phyloP scores from a whole-genome alignment of 2,113 vertebrate genomes.

The Elephas maximus region DNA sequence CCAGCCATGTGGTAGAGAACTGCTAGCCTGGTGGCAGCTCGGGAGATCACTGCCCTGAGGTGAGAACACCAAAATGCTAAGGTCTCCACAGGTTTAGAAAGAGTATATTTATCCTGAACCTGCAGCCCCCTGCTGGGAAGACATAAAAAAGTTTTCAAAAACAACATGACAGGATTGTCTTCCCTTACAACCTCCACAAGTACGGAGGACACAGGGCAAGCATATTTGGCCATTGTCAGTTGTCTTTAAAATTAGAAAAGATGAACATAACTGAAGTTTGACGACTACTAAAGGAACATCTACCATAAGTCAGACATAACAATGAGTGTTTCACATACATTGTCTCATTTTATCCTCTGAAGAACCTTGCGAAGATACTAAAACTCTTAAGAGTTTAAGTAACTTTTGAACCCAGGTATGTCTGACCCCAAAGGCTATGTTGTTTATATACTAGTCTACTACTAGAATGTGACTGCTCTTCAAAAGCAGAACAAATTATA shows the following conservation, averaged over 20 bases:
- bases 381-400: not conserved
- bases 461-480: not conserved
- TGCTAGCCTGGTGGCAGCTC: not conserved
- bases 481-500: not conserved
- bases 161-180: not conserved
- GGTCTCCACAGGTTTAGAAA: not conserved
- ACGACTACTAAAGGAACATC: not conserved
- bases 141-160: constrained; percentile 3
- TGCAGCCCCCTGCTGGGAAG: constrained; percentile 6
- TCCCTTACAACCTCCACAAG: not conserved
- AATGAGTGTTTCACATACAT: not conserved
- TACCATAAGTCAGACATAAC: not conserved
- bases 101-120: not conserved
- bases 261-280: not conserved
- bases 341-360: not conserved
- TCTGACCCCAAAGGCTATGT: not conserved
- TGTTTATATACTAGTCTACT: not conserved
- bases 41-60: not conserved
- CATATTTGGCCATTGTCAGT: not conserved
- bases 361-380: not conserved
- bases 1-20: not conserved
- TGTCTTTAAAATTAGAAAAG: constrained; percentile 16
- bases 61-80: not conserved
- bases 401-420: constrained; percentile 17
- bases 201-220: not conserved